Percentiles rank a stretch among this genome's conserved stretches.
phyloP scores from a whole-genome alignment of 2,797 vertebrate species.

The Clarias platycephalus region DNA sequence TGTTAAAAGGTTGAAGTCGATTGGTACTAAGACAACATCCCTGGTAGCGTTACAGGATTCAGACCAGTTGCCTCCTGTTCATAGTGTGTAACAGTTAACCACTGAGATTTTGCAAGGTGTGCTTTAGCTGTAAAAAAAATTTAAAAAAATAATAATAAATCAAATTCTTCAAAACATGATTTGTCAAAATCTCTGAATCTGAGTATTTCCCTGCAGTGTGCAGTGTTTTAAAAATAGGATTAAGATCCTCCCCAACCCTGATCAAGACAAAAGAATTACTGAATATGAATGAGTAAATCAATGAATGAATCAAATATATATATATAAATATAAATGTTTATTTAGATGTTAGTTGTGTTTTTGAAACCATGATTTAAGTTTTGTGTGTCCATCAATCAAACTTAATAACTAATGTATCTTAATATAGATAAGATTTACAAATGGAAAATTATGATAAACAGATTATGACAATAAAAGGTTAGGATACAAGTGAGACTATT shows the following conservation, averaged over 20 bases:
- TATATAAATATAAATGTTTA: too few relatives aligned
- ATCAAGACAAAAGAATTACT: neutral
- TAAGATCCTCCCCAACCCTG: neutral
- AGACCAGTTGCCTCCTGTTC: slow-evolving; percentile 23
- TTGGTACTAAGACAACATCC: slow-evolving; percentile 21
- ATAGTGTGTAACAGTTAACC: neutral
- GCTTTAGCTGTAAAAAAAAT: neutral
- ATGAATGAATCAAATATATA: neutral
- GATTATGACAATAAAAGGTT: neutral
- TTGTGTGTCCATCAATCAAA: neutral
- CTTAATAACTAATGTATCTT: neutral
- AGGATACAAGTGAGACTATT: neutral
- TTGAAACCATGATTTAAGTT: neutral
- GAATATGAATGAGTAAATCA: neutral
- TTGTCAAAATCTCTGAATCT: neutral
- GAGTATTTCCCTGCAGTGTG: too few relatives aligned
- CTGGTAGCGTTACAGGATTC: slow-evolving; percentile 10
- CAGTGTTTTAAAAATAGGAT: neutral
- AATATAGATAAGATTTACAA: neutral
- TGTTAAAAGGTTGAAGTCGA: slow-evolving; percentile 8
- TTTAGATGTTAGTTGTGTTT: neutral
- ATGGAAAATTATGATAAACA: neutral
- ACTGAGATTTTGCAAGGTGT: neutral
- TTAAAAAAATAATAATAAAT: too few relatives aligned
- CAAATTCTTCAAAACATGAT: neutral